Evolutionary conservation across 2,888 invertebrate genomes (phyloP).

Genomic region (Drosophila mulleri): DNA sequence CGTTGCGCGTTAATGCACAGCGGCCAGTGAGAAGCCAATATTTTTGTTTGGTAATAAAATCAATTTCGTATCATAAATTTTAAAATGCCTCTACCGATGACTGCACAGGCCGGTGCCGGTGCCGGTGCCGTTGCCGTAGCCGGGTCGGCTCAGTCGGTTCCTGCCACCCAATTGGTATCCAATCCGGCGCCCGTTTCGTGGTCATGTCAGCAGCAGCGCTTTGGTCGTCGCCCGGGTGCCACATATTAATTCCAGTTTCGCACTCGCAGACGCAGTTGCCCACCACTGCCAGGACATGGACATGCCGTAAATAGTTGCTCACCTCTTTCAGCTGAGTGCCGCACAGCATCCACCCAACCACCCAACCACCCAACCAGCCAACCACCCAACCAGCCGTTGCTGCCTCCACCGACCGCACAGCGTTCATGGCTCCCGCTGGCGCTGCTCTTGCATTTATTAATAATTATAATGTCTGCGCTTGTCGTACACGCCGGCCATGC

Average conservation of each 20-base stretch:
- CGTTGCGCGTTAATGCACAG: slow-evolving; percentile 38
- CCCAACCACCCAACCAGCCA: neutral
- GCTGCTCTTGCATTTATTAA: slow-evolving; percentile 75
- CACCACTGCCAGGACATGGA: slow-evolving; percentile 45
- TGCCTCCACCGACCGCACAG: neutral
- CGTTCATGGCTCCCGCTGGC: slow-evolving; percentile 31
- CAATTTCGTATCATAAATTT: slow-evolving; percentile 76
- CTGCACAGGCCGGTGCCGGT: too few species aligned
- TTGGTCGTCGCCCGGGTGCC: slow-evolving; percentile 71
- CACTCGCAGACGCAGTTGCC: slow-evolving; percentile 54
- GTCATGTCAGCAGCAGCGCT: slow-evolving; percentile 57
- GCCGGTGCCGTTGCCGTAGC: too few species aligned
- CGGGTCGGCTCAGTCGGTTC: too few species aligned
- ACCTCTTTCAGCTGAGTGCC: slow-evolving; percentile 21
- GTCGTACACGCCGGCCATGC: slow-evolving; percentile 55
- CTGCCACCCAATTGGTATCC: slow-evolving; percentile 16
- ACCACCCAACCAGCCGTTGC: neutral
- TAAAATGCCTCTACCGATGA: slow-evolving; percentile 46
- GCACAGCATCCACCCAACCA: neutral
- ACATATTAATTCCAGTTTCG: slow-evolving; percentile 83
- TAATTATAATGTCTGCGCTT: slow-evolving; percentile 79
- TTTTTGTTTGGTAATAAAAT: slow-evolving; percentile 76
- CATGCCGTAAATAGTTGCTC: slow-evolving; percentile 82
- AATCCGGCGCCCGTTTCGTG: slow-evolving; percentile 44
- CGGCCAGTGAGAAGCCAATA: slow-evolving; percentile 58